These are phyloP conservation scores for Conchocele bisecta DNA, from an alignment of 2,888 invertebrate genomes.

Conservation along the genomic window DNA sequence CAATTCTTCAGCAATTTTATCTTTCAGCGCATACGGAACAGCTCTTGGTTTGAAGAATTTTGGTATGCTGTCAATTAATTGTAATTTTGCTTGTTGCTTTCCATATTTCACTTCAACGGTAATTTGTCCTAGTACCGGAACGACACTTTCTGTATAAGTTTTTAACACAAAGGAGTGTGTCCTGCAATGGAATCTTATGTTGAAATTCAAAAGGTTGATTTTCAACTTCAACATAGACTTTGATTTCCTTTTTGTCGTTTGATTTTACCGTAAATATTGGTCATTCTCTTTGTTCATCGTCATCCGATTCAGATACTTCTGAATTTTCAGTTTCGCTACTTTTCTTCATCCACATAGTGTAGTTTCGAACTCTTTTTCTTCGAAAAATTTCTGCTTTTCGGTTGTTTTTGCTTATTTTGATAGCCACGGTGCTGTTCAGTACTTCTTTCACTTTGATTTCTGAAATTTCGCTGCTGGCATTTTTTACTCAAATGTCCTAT, in stretches of 20 bases:
- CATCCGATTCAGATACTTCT: too few relatives aligned
- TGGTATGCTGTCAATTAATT: not conserved
- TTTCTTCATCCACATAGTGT: not conserved
- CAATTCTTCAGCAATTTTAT: constrained; percentile 11
- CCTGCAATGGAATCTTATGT: too few relatives aligned
- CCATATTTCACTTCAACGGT: constrained; percentile 10
- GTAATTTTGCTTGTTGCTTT: not conserved
- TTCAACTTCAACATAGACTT: constrained; percentile 2
- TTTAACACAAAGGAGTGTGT: constrained; percentile 1
- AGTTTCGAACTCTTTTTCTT: constrained; percentile 3
- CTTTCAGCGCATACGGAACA: constrained; percentile 26
- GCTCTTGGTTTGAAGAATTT: constrained; percentile 16
- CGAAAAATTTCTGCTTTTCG: too few relatives aligned
- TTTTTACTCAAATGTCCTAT: not conserved
- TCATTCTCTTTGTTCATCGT: not conserved
- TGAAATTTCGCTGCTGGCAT: not conserved
- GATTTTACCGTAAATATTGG: not conserved
- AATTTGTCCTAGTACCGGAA: not conserved
- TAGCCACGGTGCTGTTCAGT: too few relatives aligned
- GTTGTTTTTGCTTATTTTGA: too few relatives aligned
- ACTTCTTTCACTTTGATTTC: too few relatives aligned
- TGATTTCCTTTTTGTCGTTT: not conserved
- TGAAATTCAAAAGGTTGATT: too few relatives aligned
- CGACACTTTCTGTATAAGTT: constrained; percentile 14
- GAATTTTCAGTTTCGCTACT: too few relatives aligned